Base-by-base conservation (phyloP, 2,113 vertebrate species). In the Eupsittula cactorum region DNA sequence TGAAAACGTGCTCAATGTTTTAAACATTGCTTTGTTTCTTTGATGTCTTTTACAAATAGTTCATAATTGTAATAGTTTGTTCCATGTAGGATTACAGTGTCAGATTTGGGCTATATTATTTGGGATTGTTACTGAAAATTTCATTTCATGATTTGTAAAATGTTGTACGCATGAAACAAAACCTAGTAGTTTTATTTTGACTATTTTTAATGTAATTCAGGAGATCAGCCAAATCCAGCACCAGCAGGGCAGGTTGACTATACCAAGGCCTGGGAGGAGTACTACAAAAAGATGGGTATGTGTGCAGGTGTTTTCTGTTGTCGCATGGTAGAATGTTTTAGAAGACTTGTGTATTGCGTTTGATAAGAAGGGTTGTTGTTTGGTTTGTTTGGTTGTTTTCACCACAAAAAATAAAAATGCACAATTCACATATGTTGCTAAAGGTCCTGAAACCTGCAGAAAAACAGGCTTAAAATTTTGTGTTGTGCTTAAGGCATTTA, bases 281-380 rank as follows among this genome's bases (percentile, higher is more conserved):
- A 99, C 98, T 99, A 99, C 98, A 99, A 99, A 98, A 99, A 99
- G 99, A 99, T 99, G 98, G 99, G 99, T 99, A 99, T 80, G 98
- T 96, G 86, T 80, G 37, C 65, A 47, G 25, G 35, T 57, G 68
- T 77, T 86, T 42, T 64, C 79, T 39, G n/a, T 65, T 59, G 13
- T 29, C 37, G 17, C 6, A 5, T 59, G 65, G 19, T 41, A 29
- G 16, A 55, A 31, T 75, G 42, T 86, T 88, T 9, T 46, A 16
- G 28, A 25, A 79, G 12, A 19, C 11, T 37, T 73, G 9, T 0
- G 0, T 71, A 5, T 77, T 21, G 49, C 2, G 1, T 73, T 82
- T 35, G 60, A 57, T 53, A n/a, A 83, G 17, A 19, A 12, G 6
- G 13, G 13, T 37, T n/a, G 33, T 46, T 62, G 23, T 37, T 62